Conservation (phyloP, 2,113 vertebrate species). For the Arenaria interpres region DNA sequence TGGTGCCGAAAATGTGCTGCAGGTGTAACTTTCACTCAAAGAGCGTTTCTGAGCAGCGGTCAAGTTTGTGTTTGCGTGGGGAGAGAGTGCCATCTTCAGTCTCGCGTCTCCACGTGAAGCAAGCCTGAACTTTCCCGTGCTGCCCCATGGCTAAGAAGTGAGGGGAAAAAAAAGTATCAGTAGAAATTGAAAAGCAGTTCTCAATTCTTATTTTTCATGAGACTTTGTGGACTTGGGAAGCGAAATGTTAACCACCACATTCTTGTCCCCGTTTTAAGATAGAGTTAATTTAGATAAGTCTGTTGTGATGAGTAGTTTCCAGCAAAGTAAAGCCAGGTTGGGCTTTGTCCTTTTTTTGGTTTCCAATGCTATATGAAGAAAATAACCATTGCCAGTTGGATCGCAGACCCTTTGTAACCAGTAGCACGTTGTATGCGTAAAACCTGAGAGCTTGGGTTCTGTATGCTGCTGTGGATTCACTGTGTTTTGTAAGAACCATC, state of each 20-base stretch:
- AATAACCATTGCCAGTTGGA: background rate
- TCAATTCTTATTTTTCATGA: background rate
- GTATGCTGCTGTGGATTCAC: background rate
- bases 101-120: background rate
- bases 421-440: background rate
- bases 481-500: background rate
- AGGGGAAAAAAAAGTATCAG: background rate
- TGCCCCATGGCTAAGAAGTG: background rate
- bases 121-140: background rate
- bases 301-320: background rate
- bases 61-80: conserved; percentile 23
- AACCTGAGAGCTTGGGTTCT: background rate
- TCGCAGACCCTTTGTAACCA: background rate
- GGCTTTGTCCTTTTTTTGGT: background rate
- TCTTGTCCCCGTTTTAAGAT: background rate
- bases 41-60: conserved; percentile 13
- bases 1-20: conserved; percentile 62
- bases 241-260: background rate
- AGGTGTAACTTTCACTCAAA: conserved; percentile 74
- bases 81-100: conserved; percentile 87
- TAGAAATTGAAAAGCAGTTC: background rate
- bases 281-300: background rate
- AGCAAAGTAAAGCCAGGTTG: background rate
- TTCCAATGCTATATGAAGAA: background rate
- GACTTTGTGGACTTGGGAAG: background rate